Evolutionary conservation across 2,888 invertebrate genomes (phyloP), one percentile per base, ranked within the genome.

Genomic region (Zonitis immaculata): DNA sequence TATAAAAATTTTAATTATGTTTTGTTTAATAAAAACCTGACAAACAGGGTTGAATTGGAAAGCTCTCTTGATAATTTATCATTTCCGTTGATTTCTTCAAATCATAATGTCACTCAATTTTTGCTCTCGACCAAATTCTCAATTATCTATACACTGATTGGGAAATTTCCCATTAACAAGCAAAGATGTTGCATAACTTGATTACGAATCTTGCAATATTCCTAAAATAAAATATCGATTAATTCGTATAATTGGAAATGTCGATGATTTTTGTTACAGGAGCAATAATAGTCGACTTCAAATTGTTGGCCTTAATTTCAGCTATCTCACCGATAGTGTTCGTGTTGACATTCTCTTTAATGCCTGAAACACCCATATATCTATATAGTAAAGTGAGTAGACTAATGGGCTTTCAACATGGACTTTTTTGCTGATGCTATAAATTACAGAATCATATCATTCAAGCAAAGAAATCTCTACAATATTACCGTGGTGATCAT

Each of bases 311-410:
- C 1, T 57, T 77, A 16, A 61, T 77, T 12, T 78, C 77, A 27
- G 69, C 76, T 4, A 51, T 74, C 1, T 65, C 78, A 4, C 76
- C 80, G 1, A 61, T 77, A 8, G 44, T 79, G 6, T 75, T 78
- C 43, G 64, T 79, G 12, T 39, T 78, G n/a, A 58, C 73, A 20
- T 65, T 83, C 68, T 78, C 81, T n/a, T 80, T 83, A 56, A 78
- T 89, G 53, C 89, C 89, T 0, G 89, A 90, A 71, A 86, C 87
- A 0, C 88, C 89, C 0, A 78, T 83, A 3, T 83, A 82, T 68
- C 73, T 85, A 27, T 74, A 81, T 67, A 78, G 79, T 7, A 81
- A 81, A 63, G 80, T 79, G 4, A 79, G 81, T 62, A 35, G n/a
- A n/a, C 5, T n/a, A n/a, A n/a, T n/a, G n/a, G n/a, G 3, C 4